Evolutionary conservation across 1,140 invertebrate species (phyloP), one percentile per base, ranked within the genome.

Genomic region (Lepidotrigona ventralis): DNA sequence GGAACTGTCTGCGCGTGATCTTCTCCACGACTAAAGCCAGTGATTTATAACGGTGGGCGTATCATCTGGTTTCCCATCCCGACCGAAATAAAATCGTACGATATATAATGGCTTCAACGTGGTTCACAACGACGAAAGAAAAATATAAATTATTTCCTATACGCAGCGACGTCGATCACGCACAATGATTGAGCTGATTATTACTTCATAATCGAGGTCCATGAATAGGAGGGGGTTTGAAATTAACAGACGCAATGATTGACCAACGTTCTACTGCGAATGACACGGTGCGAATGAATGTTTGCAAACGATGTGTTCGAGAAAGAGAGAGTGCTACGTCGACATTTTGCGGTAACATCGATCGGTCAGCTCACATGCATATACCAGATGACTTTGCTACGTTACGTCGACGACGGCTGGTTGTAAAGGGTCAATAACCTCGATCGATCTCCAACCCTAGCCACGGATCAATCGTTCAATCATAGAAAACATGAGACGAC

Each of bases 1-100:
- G 51, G 15, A 58, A 71, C 68, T n/a, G n/a, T 76, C 68, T 58
- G 29, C 8, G 3, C 68, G 29, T 21, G 74, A 68, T 78, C 63
- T 79, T 33, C 56, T 33, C 54, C 39, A 29, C 54, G 6, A 46
- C 39, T 26, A 0, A 72, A 72, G n/a, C n/a, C 8, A 9, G 23
- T 78, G 60, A 80, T 80, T 80, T 74, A 80, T 74, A 15, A 63
- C 77, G 51, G 82, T 77, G 82, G 82, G 82, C 82, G 82, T 80
- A 79, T 80, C 63, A 0, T 51, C 68, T 54, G 69, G 12, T 60
- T 80, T 53, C 56, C 19, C 60, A 12, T 58, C 19, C 75, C 4
- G 56, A 11, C 5, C 64, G 19, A 76, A 83, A 77, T 58, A 58
- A 77, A 70, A 83, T 54, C 54, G 39, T 53, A 26, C 66, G 53